Evolutionary conservation across 2,113 vertebrate species (phyloP).

Genomic region (Otolemur garnettii): DNA sequence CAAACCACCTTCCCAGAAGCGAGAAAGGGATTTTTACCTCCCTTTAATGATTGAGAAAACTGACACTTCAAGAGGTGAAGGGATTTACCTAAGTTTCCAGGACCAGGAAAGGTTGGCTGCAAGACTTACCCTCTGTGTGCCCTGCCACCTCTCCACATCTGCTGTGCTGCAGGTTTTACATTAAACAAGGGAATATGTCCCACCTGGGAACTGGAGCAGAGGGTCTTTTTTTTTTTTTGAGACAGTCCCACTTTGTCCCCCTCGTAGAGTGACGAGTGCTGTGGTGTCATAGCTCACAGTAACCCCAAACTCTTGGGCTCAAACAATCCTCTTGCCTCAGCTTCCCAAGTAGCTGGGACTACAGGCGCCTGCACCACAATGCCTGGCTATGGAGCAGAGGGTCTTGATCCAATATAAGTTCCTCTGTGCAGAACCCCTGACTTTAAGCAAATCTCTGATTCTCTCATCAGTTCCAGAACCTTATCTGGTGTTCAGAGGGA

Average conservation of each 20-base stretch:
- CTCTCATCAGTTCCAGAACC: neutral
- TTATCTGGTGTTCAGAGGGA: neutral
- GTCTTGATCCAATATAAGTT: neutral
- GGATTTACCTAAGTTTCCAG: neutral
- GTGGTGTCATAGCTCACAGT: no score
- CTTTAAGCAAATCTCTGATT: neutral
- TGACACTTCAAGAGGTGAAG: neutral
- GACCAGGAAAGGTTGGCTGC: neutral
- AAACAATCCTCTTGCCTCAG: no score
- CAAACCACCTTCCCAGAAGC: neutral
- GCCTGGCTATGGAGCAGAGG: neutral
- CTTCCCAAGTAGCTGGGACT: no score
- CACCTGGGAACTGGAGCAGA: neutral
- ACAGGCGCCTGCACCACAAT: no score
- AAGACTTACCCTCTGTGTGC: neutral
- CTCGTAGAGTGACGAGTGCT: no score
- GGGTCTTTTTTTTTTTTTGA: neutral
- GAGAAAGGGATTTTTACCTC: neutral
- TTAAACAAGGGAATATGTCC: neutral
- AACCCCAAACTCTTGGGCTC: no score
- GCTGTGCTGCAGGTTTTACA: neutral
- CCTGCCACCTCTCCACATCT: neutral
- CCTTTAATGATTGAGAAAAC: neutral
- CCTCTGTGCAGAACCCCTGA: neutral
- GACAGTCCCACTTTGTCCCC: no score